These are phyloP conservation scores for Chauna torquata DNA, from an alignment of 2,113 vertebrate species.

Conservation along the genomic window DNA sequence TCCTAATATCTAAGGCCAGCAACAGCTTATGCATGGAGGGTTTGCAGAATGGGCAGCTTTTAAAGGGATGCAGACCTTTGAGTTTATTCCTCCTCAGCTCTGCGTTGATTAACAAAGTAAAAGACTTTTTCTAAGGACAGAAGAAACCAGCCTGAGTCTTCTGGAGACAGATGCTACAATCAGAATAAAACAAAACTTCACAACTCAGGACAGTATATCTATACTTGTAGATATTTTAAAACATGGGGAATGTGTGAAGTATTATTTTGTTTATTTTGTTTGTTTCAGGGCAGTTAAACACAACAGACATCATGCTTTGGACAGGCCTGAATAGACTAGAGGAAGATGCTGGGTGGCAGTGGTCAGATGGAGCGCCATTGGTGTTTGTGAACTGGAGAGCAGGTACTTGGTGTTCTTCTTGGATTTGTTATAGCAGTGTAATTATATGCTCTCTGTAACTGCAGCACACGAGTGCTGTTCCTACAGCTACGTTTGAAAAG, in stretches of 20 bases:
- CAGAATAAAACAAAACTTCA: too few species aligned
- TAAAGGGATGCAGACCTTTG: background rate
- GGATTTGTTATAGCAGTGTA: background rate
- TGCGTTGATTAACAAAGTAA: background rate
- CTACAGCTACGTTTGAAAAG: background rate
- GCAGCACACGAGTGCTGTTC: background rate
- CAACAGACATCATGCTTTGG: slow-evolving; percentile 82
- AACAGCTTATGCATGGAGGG: background rate
- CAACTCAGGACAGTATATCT: background rate
- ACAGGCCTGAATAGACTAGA: slow-evolving; percentile 88
- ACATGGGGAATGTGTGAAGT: background rate
- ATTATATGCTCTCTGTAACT: background rate
- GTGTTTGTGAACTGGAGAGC: slow-evolving; percentile 84
- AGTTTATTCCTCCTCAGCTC: background rate
- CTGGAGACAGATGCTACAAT: background rate
- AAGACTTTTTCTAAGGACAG: background rate
- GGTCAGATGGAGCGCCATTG: slow-evolving; percentile 88
- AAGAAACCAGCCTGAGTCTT: background rate
- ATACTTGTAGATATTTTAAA: background rate
- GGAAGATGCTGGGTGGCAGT: slow-evolving; percentile 86
- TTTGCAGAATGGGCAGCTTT: background rate
- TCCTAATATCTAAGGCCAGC: background rate
- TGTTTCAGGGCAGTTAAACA: slow-evolving; percentile 81
- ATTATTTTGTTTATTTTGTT: background rate
- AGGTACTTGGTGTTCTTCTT: slow-evolving; percentile 72